Percentiles rank a stretch among this genome's conserved stretches.
Conservation (phyloP, 2,797 vertebrate species). For the Pseudopleuronectes americanus region DNA sequence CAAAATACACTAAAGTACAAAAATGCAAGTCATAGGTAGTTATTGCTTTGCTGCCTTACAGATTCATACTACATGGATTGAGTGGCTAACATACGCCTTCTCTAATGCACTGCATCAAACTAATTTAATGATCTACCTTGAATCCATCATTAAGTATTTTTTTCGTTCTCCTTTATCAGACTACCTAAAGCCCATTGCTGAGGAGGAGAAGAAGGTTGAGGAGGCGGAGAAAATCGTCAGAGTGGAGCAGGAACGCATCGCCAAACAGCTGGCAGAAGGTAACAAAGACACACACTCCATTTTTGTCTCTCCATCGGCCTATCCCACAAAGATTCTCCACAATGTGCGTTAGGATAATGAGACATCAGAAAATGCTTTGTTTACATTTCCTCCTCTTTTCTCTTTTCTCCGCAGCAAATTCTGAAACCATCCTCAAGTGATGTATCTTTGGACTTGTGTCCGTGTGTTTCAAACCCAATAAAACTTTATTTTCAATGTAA, state of each 20-base stretch:
- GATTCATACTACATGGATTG: no score
- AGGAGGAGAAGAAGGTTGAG: constrained; percentile 88
- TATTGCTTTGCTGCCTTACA: no score
- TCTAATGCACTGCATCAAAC: no score
- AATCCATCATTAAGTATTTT: not conserved
- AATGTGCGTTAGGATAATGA: not conserved
- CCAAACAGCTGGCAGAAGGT: constrained; percentile 91
- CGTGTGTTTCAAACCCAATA: constrained; percentile 55
- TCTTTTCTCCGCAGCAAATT: constrained; percentile 73
- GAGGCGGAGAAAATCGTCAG: constrained; percentile 87
- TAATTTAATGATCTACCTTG: no score
- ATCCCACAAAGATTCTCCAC: not conserved
- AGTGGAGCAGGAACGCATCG: constrained; percentile 90
- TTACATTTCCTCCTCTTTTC: constrained; percentile 20
- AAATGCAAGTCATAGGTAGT: no score
- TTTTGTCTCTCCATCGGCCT: not conserved
- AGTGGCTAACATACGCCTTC: no score
- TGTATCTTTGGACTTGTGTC: constrained; percentile 12
- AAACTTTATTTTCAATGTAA: constrained; percentile 63
- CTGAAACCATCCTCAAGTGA: constrained; percentile 86
- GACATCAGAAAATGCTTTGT: not conserved
- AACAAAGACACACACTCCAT: constrained; percentile 1
- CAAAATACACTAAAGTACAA: no score
- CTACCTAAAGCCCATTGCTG: constrained; percentile 91
- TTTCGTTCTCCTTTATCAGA: constrained; percentile 73